phyloP scores from a whole-genome alignment of 2,797 vertebrate genomes.

The Lacerta agilis region DNA sequence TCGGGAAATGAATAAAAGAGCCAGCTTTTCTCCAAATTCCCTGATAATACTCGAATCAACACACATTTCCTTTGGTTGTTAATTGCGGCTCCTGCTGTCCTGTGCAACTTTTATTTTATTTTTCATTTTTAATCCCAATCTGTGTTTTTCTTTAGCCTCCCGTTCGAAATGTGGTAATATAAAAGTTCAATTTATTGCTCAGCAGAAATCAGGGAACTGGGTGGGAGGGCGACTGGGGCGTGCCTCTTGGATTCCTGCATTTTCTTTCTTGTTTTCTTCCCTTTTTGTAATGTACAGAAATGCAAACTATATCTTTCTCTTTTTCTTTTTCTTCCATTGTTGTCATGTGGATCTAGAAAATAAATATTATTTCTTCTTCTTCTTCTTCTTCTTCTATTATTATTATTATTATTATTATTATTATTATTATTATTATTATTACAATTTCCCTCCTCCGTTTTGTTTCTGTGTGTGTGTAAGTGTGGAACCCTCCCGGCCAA shows the following conservation, averaged over 20 bases:
- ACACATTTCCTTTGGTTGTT: slow-evolving; percentile 52
- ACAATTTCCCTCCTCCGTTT: no score
- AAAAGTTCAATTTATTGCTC: slow-evolving; percentile 79
- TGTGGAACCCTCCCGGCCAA: slow-evolving; percentile 69
- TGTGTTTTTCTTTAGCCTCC: slow-evolving; percentile 86
- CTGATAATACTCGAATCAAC: slow-evolving; percentile 23
- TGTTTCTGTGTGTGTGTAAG: slow-evolving; percentile 77
- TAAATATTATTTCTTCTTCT: slow-evolving; percentile 62
- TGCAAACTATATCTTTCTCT: slow-evolving; percentile 72
- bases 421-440: no score
- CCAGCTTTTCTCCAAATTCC: not conserved
- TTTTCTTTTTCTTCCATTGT: slow-evolving; percentile 41
- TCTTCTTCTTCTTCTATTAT: no score
- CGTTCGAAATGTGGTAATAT: slow-evolving; percentile 84
- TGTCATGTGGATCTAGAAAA: slow-evolving; percentile 78
- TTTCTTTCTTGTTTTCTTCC: slow-evolving; percentile 67
- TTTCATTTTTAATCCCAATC: slow-evolving; percentile 81
- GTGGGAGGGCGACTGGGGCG: slow-evolving; percentile 60
- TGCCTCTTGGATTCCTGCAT: slow-evolving; percentile 63
- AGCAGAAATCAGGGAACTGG: slow-evolving; percentile 76
- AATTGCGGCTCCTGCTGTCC: slow-evolving; percentile 55
- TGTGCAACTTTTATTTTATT: slow-evolving; percentile 47
- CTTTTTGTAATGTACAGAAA: slow-evolving; percentile 79
- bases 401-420: slow-evolving; percentile 56
- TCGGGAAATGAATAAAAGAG: not conserved